These are phyloP conservation scores for Eulithis testata DNA, from an alignment of 2,888 invertebrate species.

Conservation along the genomic window DNA sequence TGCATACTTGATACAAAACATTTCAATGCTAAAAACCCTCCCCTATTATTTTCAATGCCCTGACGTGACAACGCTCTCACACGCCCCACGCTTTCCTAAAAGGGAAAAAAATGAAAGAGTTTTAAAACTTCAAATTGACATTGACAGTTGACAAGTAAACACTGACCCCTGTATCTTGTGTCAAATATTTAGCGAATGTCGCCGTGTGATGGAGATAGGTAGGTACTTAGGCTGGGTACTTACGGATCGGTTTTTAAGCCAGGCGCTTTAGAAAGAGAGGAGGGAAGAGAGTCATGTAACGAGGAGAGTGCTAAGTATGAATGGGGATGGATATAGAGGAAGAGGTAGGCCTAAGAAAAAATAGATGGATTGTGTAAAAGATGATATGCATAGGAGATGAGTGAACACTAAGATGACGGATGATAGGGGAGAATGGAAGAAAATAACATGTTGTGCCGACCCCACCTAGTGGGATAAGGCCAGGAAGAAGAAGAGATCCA, in stretches of 20 bases:
- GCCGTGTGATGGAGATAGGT: slow-evolving; percentile 53
- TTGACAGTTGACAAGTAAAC: slow-evolving; percentile 73
- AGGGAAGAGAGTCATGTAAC: too few species aligned
- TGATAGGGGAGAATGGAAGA: too few species aligned
- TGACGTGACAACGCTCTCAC: slow-evolving; percentile 79
- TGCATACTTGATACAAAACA: slow-evolving; percentile 73
- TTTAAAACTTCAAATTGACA: slow-evolving; percentile 80
- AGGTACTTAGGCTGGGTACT: slow-evolving; percentile 21
- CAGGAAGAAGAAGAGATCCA: too few species aligned
- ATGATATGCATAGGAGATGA: too few species aligned
- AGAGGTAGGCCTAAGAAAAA: too few species aligned
- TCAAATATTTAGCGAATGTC: slow-evolving; percentile 74
- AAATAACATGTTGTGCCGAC: too few species aligned
- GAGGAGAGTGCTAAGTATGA: too few species aligned
- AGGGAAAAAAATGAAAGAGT: slow-evolving; percentile 67
- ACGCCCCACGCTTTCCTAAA: slow-evolving; percentile 50
- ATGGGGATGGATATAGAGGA: too few species aligned
- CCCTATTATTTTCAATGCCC: slow-evolving; percentile 29
- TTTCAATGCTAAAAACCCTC: slow-evolving; percentile 73
- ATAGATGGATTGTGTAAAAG: too few species aligned
- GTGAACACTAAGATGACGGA: too few species aligned
- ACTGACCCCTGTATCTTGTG: slow-evolving; percentile 72
- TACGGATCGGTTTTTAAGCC: background rate
- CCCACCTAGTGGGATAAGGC: too few species aligned
- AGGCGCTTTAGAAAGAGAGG: too few species aligned